Base-by-base conservation (phyloP, 2,797 vertebrate species). In the Oophaga sylvatica region DNA sequence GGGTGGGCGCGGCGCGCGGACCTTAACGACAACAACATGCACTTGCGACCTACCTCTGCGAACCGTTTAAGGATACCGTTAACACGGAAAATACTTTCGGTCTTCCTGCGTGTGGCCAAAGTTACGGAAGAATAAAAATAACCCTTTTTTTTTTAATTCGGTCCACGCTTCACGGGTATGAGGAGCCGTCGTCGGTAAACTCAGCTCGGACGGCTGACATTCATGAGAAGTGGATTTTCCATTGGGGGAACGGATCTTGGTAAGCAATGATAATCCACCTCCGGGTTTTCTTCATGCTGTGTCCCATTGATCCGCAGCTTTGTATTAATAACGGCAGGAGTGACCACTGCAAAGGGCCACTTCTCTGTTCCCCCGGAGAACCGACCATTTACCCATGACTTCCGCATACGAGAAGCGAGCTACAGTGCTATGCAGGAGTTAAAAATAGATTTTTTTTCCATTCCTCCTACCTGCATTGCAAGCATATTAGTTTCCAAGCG, bases 171-270 rank as follows among this genome's bases (percentile, higher is more conserved):
- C 84, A 87, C 80, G 83, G 80, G 76, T 81, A 84, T 48, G 80
- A 86, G 76, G 65, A 86, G 84, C 89, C 93, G 92, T 94, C 93
- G 93, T 92, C 92, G 88, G 92, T 93, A 94, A 94, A 94, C 91
- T 93, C 94, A 95, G 94, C 94, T 95, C 91, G 93, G 90, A 95
- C 94, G 94, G 94, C 95, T 92, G 92, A 92, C 92, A 95, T 94
- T 95, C 95, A 95, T 93, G 94, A 96, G 94, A 95, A 95, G 92
- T 89, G 93, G 94, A 96, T 95, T 96, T 95, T 96, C 96, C 96
- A 95, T 93, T 90, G 22, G 93, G 92, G 92, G 91, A 94, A 93
- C 91, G 91, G 92, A 93, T 90, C 92, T 91, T 89, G 88, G 90
- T 17, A 11, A 90, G 93, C 92, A 93, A 93, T 26, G 68, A 93